These are phyloP conservation scores for Solenopsis fugax DNA, from an alignment of 1,140 invertebrate species.

Conservation along the genomic window DNA sequence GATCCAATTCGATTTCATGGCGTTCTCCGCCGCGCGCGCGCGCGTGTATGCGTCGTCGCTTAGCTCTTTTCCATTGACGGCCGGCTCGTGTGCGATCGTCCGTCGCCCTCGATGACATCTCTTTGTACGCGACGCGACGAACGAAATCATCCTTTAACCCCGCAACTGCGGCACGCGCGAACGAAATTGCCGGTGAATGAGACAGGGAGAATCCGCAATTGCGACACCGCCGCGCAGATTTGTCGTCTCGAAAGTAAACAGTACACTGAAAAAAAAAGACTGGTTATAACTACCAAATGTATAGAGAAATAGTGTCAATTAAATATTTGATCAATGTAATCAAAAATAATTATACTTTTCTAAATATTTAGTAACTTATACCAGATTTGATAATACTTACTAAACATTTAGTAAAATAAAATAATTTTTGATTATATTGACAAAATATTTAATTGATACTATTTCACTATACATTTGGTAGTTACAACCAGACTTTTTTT, in stretches of 20 bases:
- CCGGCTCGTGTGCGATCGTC: constrained; percentile 31
- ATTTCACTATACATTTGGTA: too few species aligned
- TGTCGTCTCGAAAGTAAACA: background rate
- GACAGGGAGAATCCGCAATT: background rate
- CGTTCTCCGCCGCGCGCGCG: constrained; percentile 35
- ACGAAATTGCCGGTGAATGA: constrained; percentile 8
- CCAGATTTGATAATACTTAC: too few species aligned
- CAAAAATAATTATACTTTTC: too few species aligned
- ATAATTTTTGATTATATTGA: too few species aligned
- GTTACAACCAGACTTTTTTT: too few species aligned
- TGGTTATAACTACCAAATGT: too few species aligned
- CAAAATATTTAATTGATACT: too few species aligned
- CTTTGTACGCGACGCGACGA: background rate
- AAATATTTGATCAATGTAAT: too few species aligned
- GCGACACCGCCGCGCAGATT: background rate
- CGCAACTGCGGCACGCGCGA: constrained; percentile 26
- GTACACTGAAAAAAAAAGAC: too few species aligned
- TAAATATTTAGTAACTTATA: too few species aligned
- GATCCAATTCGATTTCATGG: constrained; percentile 75
- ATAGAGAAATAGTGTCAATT: too few species aligned
- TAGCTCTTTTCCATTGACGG: constrained; percentile 67
- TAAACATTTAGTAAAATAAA: too few species aligned
- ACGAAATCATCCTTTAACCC: constrained; percentile 35
- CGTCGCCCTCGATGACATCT: constrained; percentile 24
- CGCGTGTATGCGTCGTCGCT: constrained; percentile 26